Percentiles rank a stretch among this genome's conserved stretches.
phyloP scores from a whole-genome alignment of 2,888 invertebrate genomes.

The Apamea monoglypha region DNA sequence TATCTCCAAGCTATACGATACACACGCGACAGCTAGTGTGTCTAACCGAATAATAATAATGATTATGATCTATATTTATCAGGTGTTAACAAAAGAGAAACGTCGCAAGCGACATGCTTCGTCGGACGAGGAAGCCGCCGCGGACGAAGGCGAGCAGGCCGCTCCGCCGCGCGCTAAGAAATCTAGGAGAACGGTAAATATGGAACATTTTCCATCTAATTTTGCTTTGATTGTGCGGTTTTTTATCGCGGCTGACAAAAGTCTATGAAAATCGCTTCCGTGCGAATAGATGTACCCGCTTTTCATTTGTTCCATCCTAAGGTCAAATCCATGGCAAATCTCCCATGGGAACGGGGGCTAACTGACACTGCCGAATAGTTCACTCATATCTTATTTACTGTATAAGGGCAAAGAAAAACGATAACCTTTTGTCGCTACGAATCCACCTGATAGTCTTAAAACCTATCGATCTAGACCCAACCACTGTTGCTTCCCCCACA shows the following conservation, averaged over 20 bases:
- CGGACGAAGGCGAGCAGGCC: conserved; percentile 72
- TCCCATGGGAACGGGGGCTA: neutral
- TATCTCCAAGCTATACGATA: too few relatives aligned
- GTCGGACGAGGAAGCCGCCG: conserved; percentile 87
- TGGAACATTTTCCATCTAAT: neutral
- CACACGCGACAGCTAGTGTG: too few relatives aligned
- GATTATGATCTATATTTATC: neutral
- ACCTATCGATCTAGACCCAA: neutral
- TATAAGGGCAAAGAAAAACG: neutral
- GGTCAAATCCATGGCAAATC: neutral
- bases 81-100: conserved; percentile 94
- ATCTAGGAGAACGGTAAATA: conserved; percentile 82
- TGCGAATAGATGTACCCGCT: neutral
- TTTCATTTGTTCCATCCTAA: neutral
- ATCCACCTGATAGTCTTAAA: neutral
- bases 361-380: neutral
- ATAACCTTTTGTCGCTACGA: neutral
- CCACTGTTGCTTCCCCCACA: neutral
- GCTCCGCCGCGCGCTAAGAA: conserved; percentile 81
- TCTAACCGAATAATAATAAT: too few relatives aligned
- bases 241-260: neutral
- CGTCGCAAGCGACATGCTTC: conserved; percentile 92
- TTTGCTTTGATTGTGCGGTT: neutral
- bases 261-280: neutral
- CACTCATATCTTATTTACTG: neutral